A percentile compares a stretch with the other conserved stretches of the same genome.
phyloP scores from a whole-genome alignment of 1,140 invertebrate species.

The Lucilia cuprina region DNA sequence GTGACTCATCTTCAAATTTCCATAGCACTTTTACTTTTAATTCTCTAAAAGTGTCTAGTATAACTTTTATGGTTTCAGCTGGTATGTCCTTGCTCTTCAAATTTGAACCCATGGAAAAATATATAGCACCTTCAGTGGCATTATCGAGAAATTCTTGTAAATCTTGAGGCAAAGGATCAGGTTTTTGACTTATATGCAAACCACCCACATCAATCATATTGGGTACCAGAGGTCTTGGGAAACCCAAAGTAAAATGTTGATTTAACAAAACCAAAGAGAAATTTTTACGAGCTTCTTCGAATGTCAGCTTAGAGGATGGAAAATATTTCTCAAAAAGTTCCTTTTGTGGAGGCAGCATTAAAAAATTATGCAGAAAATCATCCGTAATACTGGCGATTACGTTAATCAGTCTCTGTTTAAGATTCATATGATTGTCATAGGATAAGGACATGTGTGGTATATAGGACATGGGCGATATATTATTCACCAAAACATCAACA shows the following conservation, averaged over 20 bases:
- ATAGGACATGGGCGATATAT: conserved; percentile 49
- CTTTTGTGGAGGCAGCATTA: conserved; percentile 49
- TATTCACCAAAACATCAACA: no score
- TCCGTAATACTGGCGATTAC: conserved; percentile 40
- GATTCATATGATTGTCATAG: conserved; percentile 60
- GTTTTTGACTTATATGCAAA: conserved; percentile 63
- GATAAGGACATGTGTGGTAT: conserved; percentile 52
- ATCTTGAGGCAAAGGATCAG: conserved; percentile 60
- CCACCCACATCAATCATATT: conserved; percentile 69
- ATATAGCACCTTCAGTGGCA: conserved; percentile 67
- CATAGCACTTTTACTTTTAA: conserved; percentile 71
- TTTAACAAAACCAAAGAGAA: conserved; percentile 63
- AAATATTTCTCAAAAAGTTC: conserved; percentile 54
- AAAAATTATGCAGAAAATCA: conserved; percentile 28
- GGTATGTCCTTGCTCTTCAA: conserved; percentile 63
- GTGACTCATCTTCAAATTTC: conserved; percentile 72
- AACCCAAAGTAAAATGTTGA: conserved; percentile 49
- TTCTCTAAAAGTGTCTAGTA: conserved; percentile 66
- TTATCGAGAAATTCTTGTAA: conserved; percentile 67
- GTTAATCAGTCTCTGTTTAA: conserved; percentile 62
- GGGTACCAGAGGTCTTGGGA: conserved; percentile 64
- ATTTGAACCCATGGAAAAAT: conserved; percentile 72
- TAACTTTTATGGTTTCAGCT: conserved; percentile 52
- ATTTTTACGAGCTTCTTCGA: conserved; percentile 57
- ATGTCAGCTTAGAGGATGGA: conserved; percentile 58